phyloP scores from a whole-genome alignment of 35 echinoderm and acorn worm genomes.

The Amphiura filiformis region DNA sequence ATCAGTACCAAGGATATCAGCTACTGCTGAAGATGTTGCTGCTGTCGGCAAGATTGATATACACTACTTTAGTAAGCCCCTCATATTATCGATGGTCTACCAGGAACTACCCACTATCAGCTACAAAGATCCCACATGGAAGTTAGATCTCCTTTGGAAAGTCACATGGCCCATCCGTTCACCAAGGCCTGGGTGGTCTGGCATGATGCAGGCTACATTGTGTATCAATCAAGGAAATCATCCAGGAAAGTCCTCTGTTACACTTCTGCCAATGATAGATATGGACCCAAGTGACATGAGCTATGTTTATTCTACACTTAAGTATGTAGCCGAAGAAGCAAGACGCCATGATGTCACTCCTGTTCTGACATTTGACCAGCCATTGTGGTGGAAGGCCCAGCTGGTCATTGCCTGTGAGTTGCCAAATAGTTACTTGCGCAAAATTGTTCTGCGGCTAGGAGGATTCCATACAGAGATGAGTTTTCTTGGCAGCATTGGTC shows the following conservation, averaged over 20 bases:
- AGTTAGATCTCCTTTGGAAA: constrained; percentile 44
- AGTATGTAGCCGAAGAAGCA: background rate
- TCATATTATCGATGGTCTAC: too few species aligned
- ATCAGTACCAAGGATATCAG: background rate
- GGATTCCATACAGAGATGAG: constrained; percentile 27
- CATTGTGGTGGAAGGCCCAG: constrained; percentile 41
- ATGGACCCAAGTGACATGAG: constrained; percentile 47
- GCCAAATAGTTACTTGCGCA: background rate
- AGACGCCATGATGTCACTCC: constrained; percentile 7
- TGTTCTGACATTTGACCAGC: constrained; percentile 17
- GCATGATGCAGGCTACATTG: constrained; percentile 55
- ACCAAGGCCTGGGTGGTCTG: constrained; percentile 44
- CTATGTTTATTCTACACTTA: constrained; percentile 51
- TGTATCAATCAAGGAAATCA: constrained; percentile 30
- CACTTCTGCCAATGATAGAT: constrained; percentile 51
- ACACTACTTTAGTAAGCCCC: background rate
- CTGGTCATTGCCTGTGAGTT: background rate
- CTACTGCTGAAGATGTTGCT: constrained; percentile 9
- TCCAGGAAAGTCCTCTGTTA: constrained; percentile 41
- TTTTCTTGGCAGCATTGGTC: constrained; percentile 51
- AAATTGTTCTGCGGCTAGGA: background rate
- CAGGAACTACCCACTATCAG: too few species aligned
- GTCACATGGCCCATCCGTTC: background rate
- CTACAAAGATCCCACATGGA: background rate
- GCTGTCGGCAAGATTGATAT: constrained; percentile 13